These are phyloP conservation scores for Elegia similella DNA, from an alignment of 2,888 invertebrate species.

Conservation along the genomic window DNA sequence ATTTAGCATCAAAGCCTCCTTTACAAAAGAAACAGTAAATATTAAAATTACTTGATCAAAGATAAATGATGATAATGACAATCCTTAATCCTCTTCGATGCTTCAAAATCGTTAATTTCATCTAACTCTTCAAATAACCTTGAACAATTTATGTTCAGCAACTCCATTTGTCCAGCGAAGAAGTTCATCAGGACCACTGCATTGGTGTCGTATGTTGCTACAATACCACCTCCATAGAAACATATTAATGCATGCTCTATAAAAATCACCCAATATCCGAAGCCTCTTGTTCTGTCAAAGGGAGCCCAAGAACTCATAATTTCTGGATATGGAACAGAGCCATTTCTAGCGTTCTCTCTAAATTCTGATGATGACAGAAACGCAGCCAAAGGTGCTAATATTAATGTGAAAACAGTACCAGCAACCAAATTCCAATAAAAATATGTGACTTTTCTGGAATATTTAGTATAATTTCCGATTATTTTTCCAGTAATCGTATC, in stretches of 20 bases:
- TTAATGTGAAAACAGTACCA: slow-evolving; percentile 54
- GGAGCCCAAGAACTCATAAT: slow-evolving; percentile 69
- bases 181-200: slow-evolving; percentile 65
- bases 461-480: slow-evolving; percentile 50
- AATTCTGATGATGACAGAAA: slow-evolving; percentile 42
- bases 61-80: slow-evolving; percentile 55
- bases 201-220: slow-evolving; percentile 64
- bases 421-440: slow-evolving; percentile 57
- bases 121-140: slow-evolving; percentile 43
- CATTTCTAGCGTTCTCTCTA: slow-evolving; percentile 41
- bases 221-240: slow-evolving; percentile 64
- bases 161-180: slow-evolving; percentile 61
- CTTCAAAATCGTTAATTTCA: slow-evolving; percentile 35
- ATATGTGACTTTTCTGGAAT: slow-evolving; percentile 56
- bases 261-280: slow-evolving; percentile 51
- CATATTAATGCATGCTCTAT: slow-evolving; percentile 51
- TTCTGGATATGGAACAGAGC: slow-evolving; percentile 54
- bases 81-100: slow-evolving; percentile 44
- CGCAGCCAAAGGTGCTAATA: slow-evolving; percentile 52
- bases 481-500: slow-evolving; percentile 36
- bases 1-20: too few relatives aligned
- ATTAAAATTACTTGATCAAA: slow-evolving; percentile 46
- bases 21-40: too few relatives aligned
- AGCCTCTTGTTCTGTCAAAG: slow-evolving; percentile 51
- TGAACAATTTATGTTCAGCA: slow-evolving; percentile 53